Evolutionary conservation across 2,888 invertebrate species (phyloP).

Genomic region (Lamellibrachia satsuma): DNA sequence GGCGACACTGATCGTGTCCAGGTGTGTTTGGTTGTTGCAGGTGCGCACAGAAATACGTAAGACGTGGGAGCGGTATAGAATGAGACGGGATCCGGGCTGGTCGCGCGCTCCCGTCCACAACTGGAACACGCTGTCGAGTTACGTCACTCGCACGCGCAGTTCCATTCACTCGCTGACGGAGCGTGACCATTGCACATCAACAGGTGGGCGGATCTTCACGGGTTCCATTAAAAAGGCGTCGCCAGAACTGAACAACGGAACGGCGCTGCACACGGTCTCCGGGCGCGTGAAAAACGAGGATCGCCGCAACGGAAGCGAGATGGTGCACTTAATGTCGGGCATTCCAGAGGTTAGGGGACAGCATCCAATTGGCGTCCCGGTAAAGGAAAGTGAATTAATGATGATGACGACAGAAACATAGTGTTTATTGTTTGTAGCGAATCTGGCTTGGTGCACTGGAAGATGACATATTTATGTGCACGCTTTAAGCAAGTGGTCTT

Average conservation of each 20-base stretch:
- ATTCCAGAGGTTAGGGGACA: background rate
- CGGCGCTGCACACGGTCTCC: background rate
- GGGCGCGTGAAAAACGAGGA: constrained; percentile 2
- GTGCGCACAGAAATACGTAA: background rate
- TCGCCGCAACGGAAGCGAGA: background rate
- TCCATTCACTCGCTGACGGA: background rate
- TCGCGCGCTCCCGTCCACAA: background rate
- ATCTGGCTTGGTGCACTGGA: background rate
- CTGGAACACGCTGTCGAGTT: background rate
- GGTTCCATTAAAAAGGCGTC: background rate
- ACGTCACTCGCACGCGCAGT: background rate
- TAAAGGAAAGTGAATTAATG: background rate
- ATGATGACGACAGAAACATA: background rate
- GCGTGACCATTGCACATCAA: background rate
- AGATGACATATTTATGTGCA: background rate
- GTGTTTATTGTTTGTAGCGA: background rate
- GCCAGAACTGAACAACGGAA: background rate
- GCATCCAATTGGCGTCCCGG: background rate
- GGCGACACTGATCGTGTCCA: background rate
- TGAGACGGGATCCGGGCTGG: background rate
- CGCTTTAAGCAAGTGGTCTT: background rate
- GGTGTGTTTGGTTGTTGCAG: background rate
- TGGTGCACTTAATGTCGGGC: background rate
- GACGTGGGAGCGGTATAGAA: background rate
- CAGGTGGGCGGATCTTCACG: background rate